Conservation (phyloP, 2,888 invertebrate genomes). For the Yponomeuta evonymella region DNA sequence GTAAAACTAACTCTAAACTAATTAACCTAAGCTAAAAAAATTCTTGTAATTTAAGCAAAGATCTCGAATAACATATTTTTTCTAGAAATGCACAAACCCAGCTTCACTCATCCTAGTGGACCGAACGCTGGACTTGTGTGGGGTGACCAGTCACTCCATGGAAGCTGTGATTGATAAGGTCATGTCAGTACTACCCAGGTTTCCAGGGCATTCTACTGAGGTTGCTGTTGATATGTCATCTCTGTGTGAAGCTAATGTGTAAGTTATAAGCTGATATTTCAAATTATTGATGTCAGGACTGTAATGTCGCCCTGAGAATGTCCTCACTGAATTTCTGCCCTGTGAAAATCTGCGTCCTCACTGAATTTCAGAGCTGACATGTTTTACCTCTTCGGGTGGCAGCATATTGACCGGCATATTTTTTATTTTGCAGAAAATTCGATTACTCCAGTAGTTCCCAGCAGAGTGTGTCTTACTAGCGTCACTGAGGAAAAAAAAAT, state of each 20-base stretch:
- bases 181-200: conserved; percentile 74
- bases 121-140: conserved; percentile 79
- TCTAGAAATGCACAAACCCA: conserved; percentile 60
- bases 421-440: too few relatives aligned
- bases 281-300: conserved; percentile 1
- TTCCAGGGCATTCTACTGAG: conserved; percentile 79
- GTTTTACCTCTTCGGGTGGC: too few relatives aligned
- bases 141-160: conserved; percentile 75
- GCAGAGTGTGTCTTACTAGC: too few relatives aligned
- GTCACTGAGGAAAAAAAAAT: too few relatives aligned
- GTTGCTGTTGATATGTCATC: conserved; percentile 80
- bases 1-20: too few relatives aligned
- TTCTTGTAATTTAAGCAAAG: background rate
- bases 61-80: background rate
- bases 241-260: conserved; percentile 72
- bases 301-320: too few relatives aligned
- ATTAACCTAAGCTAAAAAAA: background rate
- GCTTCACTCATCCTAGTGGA: conserved; percentile 78
- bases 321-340: too few relatives aligned
- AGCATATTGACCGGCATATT: too few relatives aligned
- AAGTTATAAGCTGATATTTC: conserved; percentile 25
- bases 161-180: conserved; percentile 79
- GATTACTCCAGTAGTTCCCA: too few relatives aligned
- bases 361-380: too few relatives aligned
- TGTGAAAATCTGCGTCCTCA: too few relatives aligned